These are phyloP conservation scores for Gallinago solitaria DNA, from an alignment of 2,797 vertebrate species.

Conservation along the genomic window DNA sequence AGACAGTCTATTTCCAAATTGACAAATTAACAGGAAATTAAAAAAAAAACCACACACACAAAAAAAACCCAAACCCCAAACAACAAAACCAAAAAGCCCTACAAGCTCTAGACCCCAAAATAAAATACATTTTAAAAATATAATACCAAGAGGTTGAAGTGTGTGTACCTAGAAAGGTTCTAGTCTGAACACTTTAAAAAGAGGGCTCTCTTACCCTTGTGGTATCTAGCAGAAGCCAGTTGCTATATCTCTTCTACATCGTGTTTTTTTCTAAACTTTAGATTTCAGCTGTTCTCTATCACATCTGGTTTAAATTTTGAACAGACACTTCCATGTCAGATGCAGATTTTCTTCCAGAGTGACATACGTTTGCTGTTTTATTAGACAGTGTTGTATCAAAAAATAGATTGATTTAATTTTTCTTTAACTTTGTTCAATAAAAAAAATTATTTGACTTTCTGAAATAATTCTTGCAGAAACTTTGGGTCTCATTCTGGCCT, in stretches of 20 bases:
- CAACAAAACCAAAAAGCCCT: neutral
- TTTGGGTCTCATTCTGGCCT: neutral
- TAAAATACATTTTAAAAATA: neutral
- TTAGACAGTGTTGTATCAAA: conserved; percentile 9
- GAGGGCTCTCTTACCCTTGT: neutral
- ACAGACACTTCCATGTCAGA: conserved; percentile 27
- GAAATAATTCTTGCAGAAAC: neutral
- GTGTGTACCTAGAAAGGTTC: neutral
- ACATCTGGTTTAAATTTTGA: conserved; percentile 69
- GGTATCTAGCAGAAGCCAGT: conserved; percentile 37
- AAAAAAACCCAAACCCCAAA: neutral
- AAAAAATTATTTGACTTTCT: neutral
- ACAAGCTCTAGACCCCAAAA: neutral
- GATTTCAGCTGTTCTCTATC: conserved; percentile 71
- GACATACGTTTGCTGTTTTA: conserved; percentile 10
- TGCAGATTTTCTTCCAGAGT: conserved; percentile 40
- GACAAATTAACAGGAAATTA: conserved; percentile 30
- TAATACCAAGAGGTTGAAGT: neutral
- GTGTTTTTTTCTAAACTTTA: conserved; percentile 59
- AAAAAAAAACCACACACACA: neutral
- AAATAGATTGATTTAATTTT: neutral
- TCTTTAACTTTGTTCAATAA: neutral
- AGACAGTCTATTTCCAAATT: conserved; percentile 39
- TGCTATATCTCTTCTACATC: conserved; percentile 58
- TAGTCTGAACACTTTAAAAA: conserved; percentile 44